Base-by-base conservation (phyloP, 53 echinoderm and acorn worm genomes). In the Holothuria scabra region DNA sequence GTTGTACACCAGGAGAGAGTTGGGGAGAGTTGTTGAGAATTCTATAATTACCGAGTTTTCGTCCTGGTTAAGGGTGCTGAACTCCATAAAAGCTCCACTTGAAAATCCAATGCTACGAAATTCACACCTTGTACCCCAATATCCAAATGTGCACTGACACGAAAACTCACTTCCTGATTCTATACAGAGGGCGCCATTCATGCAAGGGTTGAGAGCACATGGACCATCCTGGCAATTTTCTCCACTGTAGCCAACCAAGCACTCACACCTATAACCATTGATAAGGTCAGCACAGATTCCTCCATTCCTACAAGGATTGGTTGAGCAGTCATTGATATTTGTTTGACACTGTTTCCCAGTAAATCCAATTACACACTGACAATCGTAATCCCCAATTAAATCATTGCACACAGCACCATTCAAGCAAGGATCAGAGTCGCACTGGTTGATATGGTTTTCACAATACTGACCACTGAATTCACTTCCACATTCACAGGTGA, bases 1-100 rank as follows among this genome's bases (percentile, higher is more conserved):
- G 89, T 94, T 97, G 87, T 94, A 97, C 46, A 94, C 35, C 62
- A 97, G 85, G 28, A 97, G 89, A 46, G 92, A 88, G 55, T 92
- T 89, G 10, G 90, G 35, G 24, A 84, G 86, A 24, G 86, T 81
- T 19, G 94, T 97, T 21, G 97, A 85, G 32, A 97, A 92, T 61
- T 97, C 90, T 74, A 97, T 76, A 31, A 87, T 75, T 64, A 97
- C 78, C 58, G 88, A 71, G 67, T 90, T 92, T 46, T 84, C 85
- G 8, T 49, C 59, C 1, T 67, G 29, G 2, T 80, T 57, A 8
- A 97, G 81, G 61, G 80, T 86, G 3, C 75, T 44, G 52, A 76
- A 86, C 58, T 86, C 88, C 80, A 97, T 84, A 86, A 86, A 97
- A 61, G 97, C 94, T 5, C 92, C 91, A 26, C 82, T 78, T 34